A percentile compares a stretch with the other conserved stretches of the same genome.
phyloP scores from a whole-genome alignment of 2,888 invertebrate genomes.

The Apamea sordens region DNA sequence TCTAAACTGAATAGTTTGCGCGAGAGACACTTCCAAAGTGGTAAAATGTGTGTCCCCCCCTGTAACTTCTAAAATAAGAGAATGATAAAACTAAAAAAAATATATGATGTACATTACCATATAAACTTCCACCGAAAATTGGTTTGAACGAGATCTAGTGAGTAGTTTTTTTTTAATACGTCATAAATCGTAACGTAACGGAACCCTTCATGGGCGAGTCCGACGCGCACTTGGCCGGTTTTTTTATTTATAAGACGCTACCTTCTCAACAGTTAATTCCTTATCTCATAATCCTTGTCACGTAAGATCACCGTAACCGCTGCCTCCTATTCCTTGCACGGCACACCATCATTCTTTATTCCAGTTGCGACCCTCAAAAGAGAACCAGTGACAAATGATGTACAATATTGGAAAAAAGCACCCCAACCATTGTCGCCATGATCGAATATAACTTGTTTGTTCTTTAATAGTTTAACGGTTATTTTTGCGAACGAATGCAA shows the following conservation, averaged over 20 bases:
- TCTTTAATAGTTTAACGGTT: constrained; percentile 78
- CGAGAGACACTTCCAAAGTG: no score
- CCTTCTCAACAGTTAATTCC: neutral
- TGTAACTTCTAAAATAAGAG: no score
- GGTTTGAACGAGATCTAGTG: no score
- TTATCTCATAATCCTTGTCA: neutral
- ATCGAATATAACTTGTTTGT: constrained; percentile 74
- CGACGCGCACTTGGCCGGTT: no score
- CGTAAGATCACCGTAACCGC: constrained; percentile 29
- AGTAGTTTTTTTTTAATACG: no score
- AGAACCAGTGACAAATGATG: constrained; percentile 87
- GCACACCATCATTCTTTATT: constrained; percentile 75
- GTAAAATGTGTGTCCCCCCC: no score
- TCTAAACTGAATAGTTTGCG: no score
- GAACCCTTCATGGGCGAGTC: no score
- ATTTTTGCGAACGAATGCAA: constrained; percentile 65
- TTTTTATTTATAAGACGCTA: neutral
- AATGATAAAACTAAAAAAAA: no score
- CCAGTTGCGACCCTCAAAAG: constrained; percentile 78
- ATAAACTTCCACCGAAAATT: no score
- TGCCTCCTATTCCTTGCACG: constrained; percentile 55
- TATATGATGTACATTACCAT: no score
- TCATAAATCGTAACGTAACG: no score
- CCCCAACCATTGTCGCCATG: constrained; percentile 77
- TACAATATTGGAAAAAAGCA: constrained; percentile 84